Base-by-base conservation (phyloP, 2,888 invertebrate genomes). In the Labia minor region DNA sequence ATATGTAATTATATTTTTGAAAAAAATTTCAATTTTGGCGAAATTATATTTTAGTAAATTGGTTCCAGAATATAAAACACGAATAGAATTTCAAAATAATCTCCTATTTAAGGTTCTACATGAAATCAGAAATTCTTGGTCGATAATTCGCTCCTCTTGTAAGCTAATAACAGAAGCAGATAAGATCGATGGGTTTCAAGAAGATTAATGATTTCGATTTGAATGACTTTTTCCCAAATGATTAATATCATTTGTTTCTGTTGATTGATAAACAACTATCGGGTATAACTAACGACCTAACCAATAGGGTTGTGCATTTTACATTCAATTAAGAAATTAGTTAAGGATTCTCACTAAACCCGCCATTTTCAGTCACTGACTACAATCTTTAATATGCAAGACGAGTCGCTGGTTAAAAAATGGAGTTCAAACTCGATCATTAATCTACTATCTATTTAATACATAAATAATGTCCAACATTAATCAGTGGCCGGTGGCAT, bases 401-500 rank as follows among this genome's bases (percentile, higher is more conserved):
- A 49, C 49, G 49, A 49, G 49, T 49, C 49, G 49, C 49, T 14
- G 14, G 49, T 3, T 11, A 49, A 16, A 49, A 49, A 49, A 49
- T 49, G 3, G n/a, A 49, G 49, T 49, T 49, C 49, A 49, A 49
- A 49, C 49, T 49, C 3, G 49, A 49, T 49, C 49, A 49, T 49
- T 49, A 49, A 49, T 49, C 49, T 49, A 49, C 6, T 49, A 49
- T 49, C 49, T 49, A 49, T 49, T 49, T 49, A 49, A 49, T 49
- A 49, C 49, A 49, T 49, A 49, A 49, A 49, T 49, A 49, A 49
- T 49, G 49, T 49, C 16, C n/a, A 49, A 49, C 49, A 49, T 49
- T 49, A 49, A 49, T 49, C 49, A 49, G 49, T 11, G 49, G n/a
- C 49, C n/a, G 49, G n/a, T 16, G 49, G 49, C 49, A n/a, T 49